Percentiles rank a stretch among this genome's conserved stretches.
phyloP scores from a whole-genome alignment of 2,113 vertebrate genomes.

The Istiophorus platypterus region DNA sequence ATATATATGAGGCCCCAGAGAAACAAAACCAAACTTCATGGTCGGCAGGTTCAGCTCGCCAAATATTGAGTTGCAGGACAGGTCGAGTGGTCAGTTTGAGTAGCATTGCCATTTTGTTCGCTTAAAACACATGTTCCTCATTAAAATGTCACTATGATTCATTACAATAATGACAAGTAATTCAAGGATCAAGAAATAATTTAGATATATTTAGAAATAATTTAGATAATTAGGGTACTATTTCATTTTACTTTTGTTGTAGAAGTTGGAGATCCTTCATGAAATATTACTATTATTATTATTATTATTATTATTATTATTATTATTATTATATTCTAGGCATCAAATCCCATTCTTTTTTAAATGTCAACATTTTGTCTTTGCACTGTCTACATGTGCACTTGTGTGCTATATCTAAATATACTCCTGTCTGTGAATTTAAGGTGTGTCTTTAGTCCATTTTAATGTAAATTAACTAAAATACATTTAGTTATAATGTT shows the following conservation, averaged over 20 bases:
- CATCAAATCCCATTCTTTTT: not conserved
- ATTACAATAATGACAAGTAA: not conserved
- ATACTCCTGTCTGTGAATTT: not conserved
- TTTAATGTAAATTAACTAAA: too few relatives aligned
- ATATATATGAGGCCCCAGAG: conserved; percentile 1
- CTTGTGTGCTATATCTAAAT: not conserved
- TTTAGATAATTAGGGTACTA: not conserved
- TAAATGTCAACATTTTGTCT: not conserved
- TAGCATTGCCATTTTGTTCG: not conserved
- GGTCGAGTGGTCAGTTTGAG: not conserved
- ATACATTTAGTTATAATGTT: not conserved
- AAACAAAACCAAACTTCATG: conserved; percentile 26
- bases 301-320: too few relatives aligned
- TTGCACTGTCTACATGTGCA: not conserved
- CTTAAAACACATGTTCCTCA: not conserved
- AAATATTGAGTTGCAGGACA: conserved; percentile 11
- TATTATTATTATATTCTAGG: too few relatives aligned
- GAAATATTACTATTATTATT: not conserved
- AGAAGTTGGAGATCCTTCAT: not conserved
- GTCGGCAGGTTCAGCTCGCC: conserved; percentile 20
- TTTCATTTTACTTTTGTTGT: conserved; percentile 3
- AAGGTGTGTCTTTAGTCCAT: too few relatives aligned
- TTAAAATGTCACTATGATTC: too few relatives aligned
- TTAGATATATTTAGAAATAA: not conserved
- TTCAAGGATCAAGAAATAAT: not conserved